These are phyloP conservation scores for Synergus laeviventris DNA, from an alignment of 2,888 invertebrate genomes.

Conservation along the genomic window DNA sequence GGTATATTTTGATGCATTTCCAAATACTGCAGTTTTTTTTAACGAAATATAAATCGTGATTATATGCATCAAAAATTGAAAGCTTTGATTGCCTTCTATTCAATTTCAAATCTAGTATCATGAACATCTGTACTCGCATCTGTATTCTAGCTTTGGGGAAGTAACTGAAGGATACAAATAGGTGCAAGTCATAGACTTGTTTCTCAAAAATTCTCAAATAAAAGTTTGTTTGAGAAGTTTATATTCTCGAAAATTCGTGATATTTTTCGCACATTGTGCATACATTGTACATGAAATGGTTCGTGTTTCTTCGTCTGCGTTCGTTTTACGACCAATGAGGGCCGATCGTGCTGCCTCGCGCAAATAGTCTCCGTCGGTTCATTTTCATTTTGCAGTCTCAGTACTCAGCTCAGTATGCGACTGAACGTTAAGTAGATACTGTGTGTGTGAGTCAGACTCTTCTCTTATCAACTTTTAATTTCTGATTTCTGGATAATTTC, in stretches of 20 bases:
- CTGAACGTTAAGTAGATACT: conserved; percentile 35
- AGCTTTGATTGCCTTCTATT: neutral
- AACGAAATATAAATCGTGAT: neutral
- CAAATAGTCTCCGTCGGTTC: conserved; percentile 18
- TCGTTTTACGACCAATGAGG: conserved; percentile 10
- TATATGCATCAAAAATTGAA: neutral
- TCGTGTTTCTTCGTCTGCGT: conserved; percentile 34
- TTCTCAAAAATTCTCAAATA: neutral
- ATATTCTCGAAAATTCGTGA: neutral
- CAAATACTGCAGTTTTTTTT: neutral
- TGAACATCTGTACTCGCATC: neutral
- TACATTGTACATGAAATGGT: conserved; percentile 8
- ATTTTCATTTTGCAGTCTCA: conserved; percentile 34
- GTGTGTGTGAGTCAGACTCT: conserved; percentile 25
- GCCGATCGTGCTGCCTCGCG: conserved; percentile 18
- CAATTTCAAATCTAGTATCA: neutral
- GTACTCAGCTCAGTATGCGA: conserved; percentile 34
- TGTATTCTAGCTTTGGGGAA: neutral
- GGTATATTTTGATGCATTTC: neutral
- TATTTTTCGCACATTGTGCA: neutral
- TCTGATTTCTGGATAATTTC: conserved; percentile 1
- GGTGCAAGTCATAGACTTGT: neutral
- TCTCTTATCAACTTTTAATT: conserved; percentile 14
- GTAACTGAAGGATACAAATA: neutral
- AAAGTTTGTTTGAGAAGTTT: neutral